Conservation (phyloP, 2,113 vertebrate genomes). For the Phrynosoma platyrhinos region DNA sequence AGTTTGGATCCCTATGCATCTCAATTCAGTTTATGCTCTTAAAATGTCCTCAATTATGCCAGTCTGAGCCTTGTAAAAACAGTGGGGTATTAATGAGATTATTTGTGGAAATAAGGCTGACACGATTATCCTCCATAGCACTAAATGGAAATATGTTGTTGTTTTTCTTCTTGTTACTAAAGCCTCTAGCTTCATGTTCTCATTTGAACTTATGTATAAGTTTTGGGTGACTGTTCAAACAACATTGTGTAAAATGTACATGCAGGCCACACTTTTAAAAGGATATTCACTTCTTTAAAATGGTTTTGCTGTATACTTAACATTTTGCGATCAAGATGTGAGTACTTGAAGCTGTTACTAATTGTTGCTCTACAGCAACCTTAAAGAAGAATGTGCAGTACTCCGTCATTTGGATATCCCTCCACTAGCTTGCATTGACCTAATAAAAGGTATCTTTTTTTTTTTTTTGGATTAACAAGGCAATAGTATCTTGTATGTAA, state of each 20-base stretch:
- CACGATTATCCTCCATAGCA: constrained; percentile 9
- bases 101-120: constrained; percentile 28
- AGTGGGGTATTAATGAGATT: constrained; percentile 38
- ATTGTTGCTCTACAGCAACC: not conserved
- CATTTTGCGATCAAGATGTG: constrained; percentile 5
- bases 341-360: not conserved
- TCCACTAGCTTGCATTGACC: not conserved
- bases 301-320: not conserved
- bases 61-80: constrained; percentile 32
- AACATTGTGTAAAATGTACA: not conserved
- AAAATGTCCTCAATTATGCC: constrained; percentile 34
- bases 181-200: not conserved
- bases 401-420: not conserved
- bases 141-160: constrained; percentile 16
- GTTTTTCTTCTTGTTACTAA: constrained; percentile 5
- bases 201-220: not conserved
- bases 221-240: not conserved
- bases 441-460: not conserved
- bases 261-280: not conserved
- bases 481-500: not conserved
- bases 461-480: not conserved
- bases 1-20: constrained; percentile 24
- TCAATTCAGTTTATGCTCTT: constrained; percentile 43
- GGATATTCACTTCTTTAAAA: not conserved
- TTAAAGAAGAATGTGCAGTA: not conserved